Base-by-base conservation (phyloP, 2,888 invertebrate species). In the Pandemis corylana region DNA sequence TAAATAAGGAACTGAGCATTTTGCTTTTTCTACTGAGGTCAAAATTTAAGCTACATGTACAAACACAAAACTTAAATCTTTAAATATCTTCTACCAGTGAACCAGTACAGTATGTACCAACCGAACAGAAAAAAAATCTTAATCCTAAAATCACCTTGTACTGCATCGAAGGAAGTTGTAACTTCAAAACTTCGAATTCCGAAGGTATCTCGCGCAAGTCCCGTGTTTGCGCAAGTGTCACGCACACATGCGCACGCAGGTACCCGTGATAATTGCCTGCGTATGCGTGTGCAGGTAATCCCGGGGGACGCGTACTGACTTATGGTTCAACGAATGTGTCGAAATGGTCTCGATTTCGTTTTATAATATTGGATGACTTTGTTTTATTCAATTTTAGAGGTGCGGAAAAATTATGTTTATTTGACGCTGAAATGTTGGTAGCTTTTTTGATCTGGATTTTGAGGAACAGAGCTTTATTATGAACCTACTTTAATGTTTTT, bases 191-290 rank as follows among this genome's bases (percentile, higher is more conserved):
- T 86, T 83, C 82, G 80, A 92, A 91, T 92, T 92, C 90, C 85
- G 81, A 88, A 91, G 89, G 89, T 90, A 91, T 90, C 91, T 86
- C 82, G 56, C 20, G 77, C 85, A 85, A 86, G 87, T 85, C 87
- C 85, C 85, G 83, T 86, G 90, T 91, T 92, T 92, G 92, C 91
- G 92, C 91, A 92, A 92, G 89, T 89, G 90, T 83, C 78, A 77
- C 79, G 67, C 84, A 71, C 87, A 88, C 87, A 85, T 80, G 84
- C 82, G 86, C 83, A 78, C 86, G 89, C 93, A 93, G 93, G 93
- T 93, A 93, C 89, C 88, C 83, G 88, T 89, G 92, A 92, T 93
- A 94, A 94, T 94, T 93, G 94, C 91, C 90, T 90, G 91, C 90
- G 91, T 93, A 92, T 94, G 67, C 63, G 67, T 36, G 6, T n/a